These are phyloP conservation scores for Acanthococcus lagerstroemiae DNA, from an alignment of 2,888 invertebrate genomes.

Conservation along the genomic window DNA sequence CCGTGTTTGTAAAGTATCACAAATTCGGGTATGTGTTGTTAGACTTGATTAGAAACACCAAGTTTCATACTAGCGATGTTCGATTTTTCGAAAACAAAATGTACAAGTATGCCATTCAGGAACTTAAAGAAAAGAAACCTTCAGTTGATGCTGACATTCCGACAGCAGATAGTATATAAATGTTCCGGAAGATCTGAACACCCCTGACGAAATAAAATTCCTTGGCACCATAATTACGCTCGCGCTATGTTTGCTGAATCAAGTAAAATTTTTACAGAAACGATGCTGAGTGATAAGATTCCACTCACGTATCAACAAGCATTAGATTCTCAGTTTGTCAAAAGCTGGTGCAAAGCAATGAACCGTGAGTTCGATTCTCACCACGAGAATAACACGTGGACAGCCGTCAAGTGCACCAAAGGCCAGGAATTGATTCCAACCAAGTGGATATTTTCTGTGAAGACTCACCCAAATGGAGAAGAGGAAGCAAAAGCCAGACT, in stretches of 20 bases:
- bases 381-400: neutral
- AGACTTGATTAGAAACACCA: too few relatives aligned
- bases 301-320: neutral
- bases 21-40: too few relatives aligned
- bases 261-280: neutral
- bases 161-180: too few relatives aligned
- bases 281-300: neutral
- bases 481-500: neutral
- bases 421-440: neutral
- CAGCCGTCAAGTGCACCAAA: neutral
- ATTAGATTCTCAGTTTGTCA: neutral
- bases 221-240: neutral
- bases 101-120: too few relatives aligned
- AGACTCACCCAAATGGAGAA: neutral
- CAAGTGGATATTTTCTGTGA: neutral
- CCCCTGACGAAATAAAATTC: too few relatives aligned
- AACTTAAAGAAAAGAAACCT: too few relatives aligned
- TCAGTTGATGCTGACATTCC: too few relatives aligned
- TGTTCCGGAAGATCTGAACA: too few relatives aligned
- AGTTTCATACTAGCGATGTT: too few relatives aligned
- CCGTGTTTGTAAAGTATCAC: too few relatives aligned
- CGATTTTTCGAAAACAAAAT: too few relatives aligned
- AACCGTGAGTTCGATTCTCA: neutral
- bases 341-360: neutral
- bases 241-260: neutral